phyloP scores from a whole-genome alignment of 2,113 vertebrate species.

The Seriola aureovittata region DNA sequence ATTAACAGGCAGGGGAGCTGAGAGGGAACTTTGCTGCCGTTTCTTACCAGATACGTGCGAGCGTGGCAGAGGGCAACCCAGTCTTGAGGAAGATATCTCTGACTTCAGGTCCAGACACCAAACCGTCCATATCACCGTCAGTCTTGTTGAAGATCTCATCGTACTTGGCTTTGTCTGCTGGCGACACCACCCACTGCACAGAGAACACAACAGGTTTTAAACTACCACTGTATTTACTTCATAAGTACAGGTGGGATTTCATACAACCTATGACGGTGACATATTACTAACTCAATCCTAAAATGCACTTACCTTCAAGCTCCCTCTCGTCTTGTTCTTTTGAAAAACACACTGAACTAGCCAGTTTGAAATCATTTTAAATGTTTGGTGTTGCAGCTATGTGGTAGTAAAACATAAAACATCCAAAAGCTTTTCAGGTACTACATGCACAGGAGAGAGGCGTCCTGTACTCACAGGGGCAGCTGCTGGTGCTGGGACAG shows the following conservation, averaged over 20 bases:
- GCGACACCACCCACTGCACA: slow-evolving; percentile 93
- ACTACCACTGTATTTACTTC: background rate
- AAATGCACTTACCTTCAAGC: slow-evolving; percentile 41
- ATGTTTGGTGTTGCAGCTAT: background rate
- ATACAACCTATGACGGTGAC: background rate
- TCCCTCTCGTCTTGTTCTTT: slow-evolving; percentile 60
- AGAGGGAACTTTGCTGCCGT: rapidly evolving
- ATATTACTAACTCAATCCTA: background rate
- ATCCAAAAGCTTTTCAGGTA: slow-evolving; percentile 11
- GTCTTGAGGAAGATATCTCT: slow-evolving; percentile 97
- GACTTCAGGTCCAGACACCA: slow-evolving; percentile 96
- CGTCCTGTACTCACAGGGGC: slow-evolving; percentile 76
- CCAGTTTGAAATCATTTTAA: slow-evolving; percentile 76
- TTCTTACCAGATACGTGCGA: slow-evolving; percentile 96
- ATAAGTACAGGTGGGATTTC: background rate
- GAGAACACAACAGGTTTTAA: background rate
- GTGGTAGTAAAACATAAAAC: slow-evolving; percentile 7
- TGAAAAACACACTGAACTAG: slow-evolving; percentile 73
- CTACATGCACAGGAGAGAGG: slow-evolving; percentile 20
- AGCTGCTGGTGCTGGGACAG: slow-evolving; percentile 68
- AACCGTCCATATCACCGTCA: slow-evolving; percentile 96
- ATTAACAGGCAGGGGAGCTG: background rate
- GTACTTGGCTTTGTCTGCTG: slow-evolving; percentile 94
- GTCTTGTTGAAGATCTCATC: slow-evolving; percentile 96
- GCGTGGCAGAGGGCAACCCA: slow-evolving; percentile 91